These are phyloP conservation scores for Pterocles burchelli DNA, from an alignment of 2,113 vertebrate species.

Conservation along the genomic window DNA sequence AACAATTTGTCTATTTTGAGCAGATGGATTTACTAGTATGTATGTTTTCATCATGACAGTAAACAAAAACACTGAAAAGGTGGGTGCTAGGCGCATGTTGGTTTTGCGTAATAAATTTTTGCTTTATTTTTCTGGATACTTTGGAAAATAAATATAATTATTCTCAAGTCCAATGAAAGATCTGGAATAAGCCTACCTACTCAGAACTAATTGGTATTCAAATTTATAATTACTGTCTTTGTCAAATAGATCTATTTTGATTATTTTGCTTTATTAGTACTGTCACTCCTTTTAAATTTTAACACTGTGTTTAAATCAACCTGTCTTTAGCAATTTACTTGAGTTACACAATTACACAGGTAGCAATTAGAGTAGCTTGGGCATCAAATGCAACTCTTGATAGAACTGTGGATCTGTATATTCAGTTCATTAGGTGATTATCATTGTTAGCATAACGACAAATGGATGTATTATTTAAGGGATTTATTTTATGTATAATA, in stretches of 20 bases:
- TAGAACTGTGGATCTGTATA: neutral
- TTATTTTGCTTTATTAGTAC: constrained; percentile 69
- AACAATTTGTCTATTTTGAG: neutral
- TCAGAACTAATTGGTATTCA: constrained; percentile 64
- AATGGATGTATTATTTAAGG: neutral
- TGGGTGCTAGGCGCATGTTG: neutral
- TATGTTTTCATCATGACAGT: neutral
- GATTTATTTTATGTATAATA: neutral
- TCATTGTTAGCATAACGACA: neutral
- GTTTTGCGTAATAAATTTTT: neutral
- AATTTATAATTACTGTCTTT: constrained; percentile 66
- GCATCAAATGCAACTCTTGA: constrained; percentile 5
- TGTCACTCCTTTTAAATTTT: constrained; percentile 60
- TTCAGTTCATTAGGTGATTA: neutral
- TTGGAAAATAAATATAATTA: neutral
- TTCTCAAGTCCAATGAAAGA: neutral
- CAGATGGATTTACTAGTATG: constrained; percentile 1
- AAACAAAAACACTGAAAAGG: neutral
- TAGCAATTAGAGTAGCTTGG: constrained; percentile 53
- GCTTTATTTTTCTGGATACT: neutral
- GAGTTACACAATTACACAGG: constrained; percentile 56
- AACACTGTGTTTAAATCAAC: constrained; percentile 70
- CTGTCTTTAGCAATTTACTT: constrained; percentile 65
- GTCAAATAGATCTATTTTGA: constrained; percentile 70
- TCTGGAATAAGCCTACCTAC: constrained; percentile 4